Evolutionary conservation across 2,888 invertebrate genomes (phyloP).

Genomic region (Apomyelois bistriatella): DNA sequence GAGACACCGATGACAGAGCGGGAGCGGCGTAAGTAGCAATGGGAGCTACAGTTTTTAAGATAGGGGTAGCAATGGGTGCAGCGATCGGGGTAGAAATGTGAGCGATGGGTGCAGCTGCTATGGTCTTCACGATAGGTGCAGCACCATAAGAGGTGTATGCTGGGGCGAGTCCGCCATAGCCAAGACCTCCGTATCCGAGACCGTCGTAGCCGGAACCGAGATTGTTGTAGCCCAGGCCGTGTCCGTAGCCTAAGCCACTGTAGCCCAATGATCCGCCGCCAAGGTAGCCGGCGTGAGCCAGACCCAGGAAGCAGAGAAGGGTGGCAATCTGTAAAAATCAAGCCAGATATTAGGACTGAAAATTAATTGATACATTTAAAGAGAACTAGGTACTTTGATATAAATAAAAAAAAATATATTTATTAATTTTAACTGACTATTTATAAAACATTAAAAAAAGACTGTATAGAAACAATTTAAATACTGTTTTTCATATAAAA

Average conservation of each 20-base stretch:
- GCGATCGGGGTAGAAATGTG: conserved; percentile 2
- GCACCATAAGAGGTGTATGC: conserved; percentile 14
- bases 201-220: conserved; percentile 25
- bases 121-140: conserved; percentile 8
- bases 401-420: no score
- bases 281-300: conserved; percentile 44
- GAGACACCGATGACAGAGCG: conserved; percentile 10
- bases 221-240: conserved; percentile 28
- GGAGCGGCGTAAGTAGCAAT: conserved; percentile 15
- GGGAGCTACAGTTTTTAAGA: conserved; percentile 9
- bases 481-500: no score
- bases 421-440: no score
- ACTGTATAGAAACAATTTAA: no score
- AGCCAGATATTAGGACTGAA: not conserved
- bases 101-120: not conserved
- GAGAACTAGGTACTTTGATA: no score
- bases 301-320: conserved; percentile 44
- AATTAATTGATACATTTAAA: not conserved
- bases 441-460: no score
- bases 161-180: conserved; percentile 18
- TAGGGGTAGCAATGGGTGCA: conserved; percentile 4
- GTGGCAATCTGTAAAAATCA: conserved; percentile 35
- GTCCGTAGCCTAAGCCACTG: conserved; percentile 19
- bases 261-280: conserved; percentile 32
- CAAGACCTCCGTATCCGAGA: conserved; percentile 21